Conservation (phyloP, 2,797 vertebrate genomes). For the Myotis findleyi region DNA sequence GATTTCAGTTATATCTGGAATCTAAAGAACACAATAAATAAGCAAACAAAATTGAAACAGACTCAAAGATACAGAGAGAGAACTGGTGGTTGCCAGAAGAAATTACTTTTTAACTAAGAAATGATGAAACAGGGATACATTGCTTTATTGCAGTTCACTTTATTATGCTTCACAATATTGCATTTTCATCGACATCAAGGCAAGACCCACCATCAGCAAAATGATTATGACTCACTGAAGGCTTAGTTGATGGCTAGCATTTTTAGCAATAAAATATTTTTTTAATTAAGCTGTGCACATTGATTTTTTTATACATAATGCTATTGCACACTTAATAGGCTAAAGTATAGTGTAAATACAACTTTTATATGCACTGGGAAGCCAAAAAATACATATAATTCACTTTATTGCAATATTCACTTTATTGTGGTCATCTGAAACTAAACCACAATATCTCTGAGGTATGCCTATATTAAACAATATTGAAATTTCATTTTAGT, state of each 20-base stretch:
- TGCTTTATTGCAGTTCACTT: not conserved
- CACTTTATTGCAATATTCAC: not conserved
- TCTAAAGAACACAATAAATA: not conserved
- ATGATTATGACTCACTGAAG: not conserved
- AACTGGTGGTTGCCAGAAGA: not conserved
- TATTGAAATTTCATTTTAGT: not conserved
- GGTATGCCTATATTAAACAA: not conserved
- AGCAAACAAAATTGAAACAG: not conserved
- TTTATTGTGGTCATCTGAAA: not conserved
- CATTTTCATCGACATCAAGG: not conserved
- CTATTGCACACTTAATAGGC: not conserved
- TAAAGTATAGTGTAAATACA: not conserved
- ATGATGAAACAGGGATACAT: not conserved
- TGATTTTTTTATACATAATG: not conserved
- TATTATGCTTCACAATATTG: not conserved
- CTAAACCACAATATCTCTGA: not conserved
- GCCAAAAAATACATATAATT: not conserved
- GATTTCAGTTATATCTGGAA: not conserved
- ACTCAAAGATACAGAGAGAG: not conserved
- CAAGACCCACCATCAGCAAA: not conserved
- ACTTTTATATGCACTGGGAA: not conserved
- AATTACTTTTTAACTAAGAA: slow-evolving; percentile 22
- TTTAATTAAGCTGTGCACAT: not conserved
- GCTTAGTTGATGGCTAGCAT: not conserved
- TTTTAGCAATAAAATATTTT: not conserved